phyloP scores from a whole-genome alignment of 2,888 invertebrate species.

The Limnephilus marmoratus region DNA sequence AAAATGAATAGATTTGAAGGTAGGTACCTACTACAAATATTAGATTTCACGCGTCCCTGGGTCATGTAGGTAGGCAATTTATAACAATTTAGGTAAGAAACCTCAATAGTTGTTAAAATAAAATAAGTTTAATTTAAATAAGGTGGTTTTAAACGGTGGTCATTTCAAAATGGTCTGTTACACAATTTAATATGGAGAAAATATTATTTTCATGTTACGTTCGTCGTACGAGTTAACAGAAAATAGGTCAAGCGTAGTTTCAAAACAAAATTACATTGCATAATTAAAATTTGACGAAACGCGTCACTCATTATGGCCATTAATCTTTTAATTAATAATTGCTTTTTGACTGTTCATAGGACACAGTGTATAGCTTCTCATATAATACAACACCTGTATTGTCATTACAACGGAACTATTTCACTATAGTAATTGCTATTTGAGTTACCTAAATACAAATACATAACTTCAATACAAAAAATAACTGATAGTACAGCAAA shows the following conservation, averaged over 20 bases:
- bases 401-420: not conserved
- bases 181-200: not conserved
- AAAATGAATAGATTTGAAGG: no score
- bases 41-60: no score
- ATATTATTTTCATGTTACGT: not conserved
- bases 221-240: not conserved
- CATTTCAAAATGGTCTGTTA: not conserved
- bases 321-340: not conserved
- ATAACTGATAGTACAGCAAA: not conserved
- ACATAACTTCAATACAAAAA: not conserved
- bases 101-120: no score
- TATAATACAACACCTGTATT: not conserved
- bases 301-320: not conserved
- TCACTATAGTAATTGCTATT: no score
- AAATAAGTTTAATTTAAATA: not conserved
- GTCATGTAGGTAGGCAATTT: no score
- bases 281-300: not conserved
- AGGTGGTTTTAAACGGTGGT: not conserved
- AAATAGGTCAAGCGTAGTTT: not conserved
- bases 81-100: no score
- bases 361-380: not conserved
- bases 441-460: not conserved
- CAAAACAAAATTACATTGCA: not conserved
- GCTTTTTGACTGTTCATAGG: not conserved
- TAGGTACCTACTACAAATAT: no score